Evolutionary conservation across 2,797 vertebrate genomes (phyloP).

Genomic region (Oryzias sinensis): DNA sequence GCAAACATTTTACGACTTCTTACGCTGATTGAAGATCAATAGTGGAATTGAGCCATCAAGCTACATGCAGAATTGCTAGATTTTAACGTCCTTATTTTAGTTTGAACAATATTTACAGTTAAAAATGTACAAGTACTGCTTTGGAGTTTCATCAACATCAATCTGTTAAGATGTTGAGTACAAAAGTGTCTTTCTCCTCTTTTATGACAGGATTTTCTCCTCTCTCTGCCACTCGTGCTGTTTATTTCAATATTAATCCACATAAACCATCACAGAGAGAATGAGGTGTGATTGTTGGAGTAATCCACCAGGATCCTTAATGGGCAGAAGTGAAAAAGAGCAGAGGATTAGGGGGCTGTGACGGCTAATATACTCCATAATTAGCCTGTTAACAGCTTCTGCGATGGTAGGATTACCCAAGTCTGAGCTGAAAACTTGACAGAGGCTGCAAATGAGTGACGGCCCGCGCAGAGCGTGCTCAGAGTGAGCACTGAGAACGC

Average conservation of each 20-base stretch:
- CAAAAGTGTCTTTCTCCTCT: constrained; percentile 13
- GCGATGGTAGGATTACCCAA: constrained; percentile 68
- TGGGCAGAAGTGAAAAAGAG: constrained; percentile 70
- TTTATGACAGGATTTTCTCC: constrained; percentile 40
- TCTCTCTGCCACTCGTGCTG: constrained; percentile 41
- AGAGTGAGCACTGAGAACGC: constrained; percentile 32
- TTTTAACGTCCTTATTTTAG: background rate
- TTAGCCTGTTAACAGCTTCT: constrained; percentile 71
- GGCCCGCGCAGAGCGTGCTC: constrained; percentile 39
- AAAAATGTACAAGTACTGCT: too few species aligned
- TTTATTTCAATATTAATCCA: constrained; percentile 71
- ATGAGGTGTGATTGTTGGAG: constrained; percentile 71
- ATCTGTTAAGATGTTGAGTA: constrained; percentile 3
- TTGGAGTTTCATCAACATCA: background rate
- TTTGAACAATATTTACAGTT: too few species aligned
- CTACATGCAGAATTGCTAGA: too few species aligned
- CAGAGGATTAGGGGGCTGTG: constrained; percentile 67
- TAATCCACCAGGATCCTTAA: constrained; percentile 71
- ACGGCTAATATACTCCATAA: constrained; percentile 73
- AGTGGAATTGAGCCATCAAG: too few species aligned
- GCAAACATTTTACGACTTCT: too few species aligned
- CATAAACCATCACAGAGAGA: constrained; percentile 62
- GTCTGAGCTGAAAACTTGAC: constrained; percentile 67
- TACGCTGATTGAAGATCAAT: background rate
- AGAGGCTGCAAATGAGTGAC: constrained; percentile 69